Evolutionary conservation across 1,140 invertebrate species (phyloP), one percentile per base, ranked within the genome.

Genomic region (Drosophila kikkawai): DNA sequence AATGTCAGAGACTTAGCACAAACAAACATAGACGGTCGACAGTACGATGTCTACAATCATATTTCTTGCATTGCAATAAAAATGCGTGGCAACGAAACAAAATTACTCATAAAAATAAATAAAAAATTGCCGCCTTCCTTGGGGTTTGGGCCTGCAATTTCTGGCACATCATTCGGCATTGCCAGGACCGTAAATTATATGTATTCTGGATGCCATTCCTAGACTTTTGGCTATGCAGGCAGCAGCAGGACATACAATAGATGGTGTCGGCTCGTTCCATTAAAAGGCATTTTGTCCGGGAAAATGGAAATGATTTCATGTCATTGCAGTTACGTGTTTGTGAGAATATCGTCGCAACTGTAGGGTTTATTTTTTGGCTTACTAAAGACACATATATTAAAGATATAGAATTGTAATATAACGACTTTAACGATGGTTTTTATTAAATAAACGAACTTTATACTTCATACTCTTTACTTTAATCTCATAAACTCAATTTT

Each of bases 101-200:
- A 85, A 90, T 75, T 69, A 63, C 78, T 68, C 80, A 90, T 88
- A 88, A 81, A 87, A 81, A 87, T 75, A 87, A 87, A 88, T 84
- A 87, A 79, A 90, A 81, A 87, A 88, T 87, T 78, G 69, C 67
- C 58, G 68, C 60, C 75, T 64, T 53, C 39, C 36, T 57, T 34
- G 39, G 34, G 26, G 64, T 17, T 17, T 53, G 65, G 39, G 53
- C 19, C 55, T 78, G 77, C 84, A 88, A 87, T 83, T 83, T 79
- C 80, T 80, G 80, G 80, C 84, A 79, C 81, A 87, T 87, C 73
- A 84, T 84, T 80, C 66, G 85, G 39, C 73, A 79, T 67, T 67
- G 68, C 50, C 51, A 39, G 45, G 53, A 44, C 66, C 73, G 82
- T 90, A 90, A 88, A 88, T 88, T 84, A 88, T 81, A 81, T 81